phyloP scores from a whole-genome alignment of 1,140 invertebrate genomes.

The Sinella curviseta region DNA sequence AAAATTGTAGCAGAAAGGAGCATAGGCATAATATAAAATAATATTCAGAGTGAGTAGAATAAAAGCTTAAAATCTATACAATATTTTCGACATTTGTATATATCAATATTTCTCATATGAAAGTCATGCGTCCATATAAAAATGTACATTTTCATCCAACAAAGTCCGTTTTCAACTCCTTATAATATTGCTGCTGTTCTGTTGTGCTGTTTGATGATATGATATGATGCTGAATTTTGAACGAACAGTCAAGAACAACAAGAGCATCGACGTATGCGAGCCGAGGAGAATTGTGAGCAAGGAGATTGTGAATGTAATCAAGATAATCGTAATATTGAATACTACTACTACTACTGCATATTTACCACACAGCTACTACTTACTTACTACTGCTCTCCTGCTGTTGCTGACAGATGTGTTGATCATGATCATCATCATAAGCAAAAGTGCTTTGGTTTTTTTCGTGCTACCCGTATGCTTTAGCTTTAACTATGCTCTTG shows the following conservation, averaged over 20 bases:
- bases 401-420: not conserved
- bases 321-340: not conserved
- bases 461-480: no score
- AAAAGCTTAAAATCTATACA: no score
- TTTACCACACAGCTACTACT: no score
- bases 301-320: not conserved
- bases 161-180: not conserved
- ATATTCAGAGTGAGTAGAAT: no score
- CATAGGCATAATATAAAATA: no score
- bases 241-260: not conserved
- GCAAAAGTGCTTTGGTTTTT: not conserved
- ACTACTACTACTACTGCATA: no score
- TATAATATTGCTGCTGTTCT: not conserved
- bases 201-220: not conserved
- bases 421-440: not conserved
- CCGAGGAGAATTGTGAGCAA: not conserved
- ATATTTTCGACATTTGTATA: no score
- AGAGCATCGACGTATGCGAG: not conserved
- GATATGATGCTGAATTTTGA: not conserved
- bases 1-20: not conserved
- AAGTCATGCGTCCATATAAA: no score
- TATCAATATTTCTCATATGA: no score
- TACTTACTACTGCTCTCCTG: not conserved
- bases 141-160: not conserved
- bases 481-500: not conserved